phyloP scores from a whole-genome alignment of 2,113 vertebrate species.

The Helogale parvula region DNA sequence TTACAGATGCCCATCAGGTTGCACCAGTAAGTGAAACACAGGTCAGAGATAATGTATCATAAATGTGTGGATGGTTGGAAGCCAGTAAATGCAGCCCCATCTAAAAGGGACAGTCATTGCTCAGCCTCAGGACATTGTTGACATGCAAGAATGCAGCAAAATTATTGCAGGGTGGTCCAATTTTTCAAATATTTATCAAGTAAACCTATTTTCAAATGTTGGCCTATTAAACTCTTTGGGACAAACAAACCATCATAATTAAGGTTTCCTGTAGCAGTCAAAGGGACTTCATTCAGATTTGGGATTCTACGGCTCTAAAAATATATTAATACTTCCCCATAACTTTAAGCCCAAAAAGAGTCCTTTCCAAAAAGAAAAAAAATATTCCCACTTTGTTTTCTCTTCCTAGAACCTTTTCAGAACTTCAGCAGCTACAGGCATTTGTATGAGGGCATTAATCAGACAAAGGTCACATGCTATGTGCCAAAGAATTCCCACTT shows the following conservation, averaged over 20 bases:
- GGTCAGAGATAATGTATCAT: background rate
- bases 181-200: background rate
- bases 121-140: background rate
- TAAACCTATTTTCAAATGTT: slow-evolving; percentile 7
- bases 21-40: background rate
- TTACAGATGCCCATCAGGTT: background rate
- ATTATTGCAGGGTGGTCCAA: background rate
- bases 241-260: slow-evolving; percentile 7
- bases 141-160: background rate
- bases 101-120: background rate
- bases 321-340: background rate
- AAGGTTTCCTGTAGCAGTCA: background rate
- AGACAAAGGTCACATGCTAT: background rate
- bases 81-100: background rate
- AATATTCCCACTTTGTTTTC: background rate
- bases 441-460: background rate
- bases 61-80: background rate
- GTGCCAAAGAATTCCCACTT: background rate
- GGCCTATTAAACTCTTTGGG: background rate
- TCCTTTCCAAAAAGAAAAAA: background rate
- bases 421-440: background rate
- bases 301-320: background rate
- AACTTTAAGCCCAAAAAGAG: background rate
- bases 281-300: background rate
- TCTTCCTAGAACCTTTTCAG: background rate